Evolutionary conservation across 2,888 invertebrate genomes (phyloP).

Genomic region (Azorinus chamasolen): DNA sequence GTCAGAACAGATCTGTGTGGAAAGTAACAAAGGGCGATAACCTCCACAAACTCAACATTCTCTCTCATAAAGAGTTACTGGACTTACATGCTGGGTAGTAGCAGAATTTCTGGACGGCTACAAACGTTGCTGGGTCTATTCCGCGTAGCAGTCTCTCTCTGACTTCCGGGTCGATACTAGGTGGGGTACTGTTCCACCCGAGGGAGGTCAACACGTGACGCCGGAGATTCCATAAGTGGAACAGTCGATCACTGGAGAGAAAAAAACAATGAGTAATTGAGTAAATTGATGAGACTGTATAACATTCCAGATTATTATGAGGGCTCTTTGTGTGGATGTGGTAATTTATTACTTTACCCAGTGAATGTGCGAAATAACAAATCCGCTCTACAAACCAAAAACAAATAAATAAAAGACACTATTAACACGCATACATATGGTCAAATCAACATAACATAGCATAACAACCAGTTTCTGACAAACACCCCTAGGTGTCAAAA

Average conservation of each 20-base stretch:
- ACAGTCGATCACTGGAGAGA: conserved; percentile 46
- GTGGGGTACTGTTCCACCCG: conserved; percentile 45
- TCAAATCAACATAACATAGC: too few relatives aligned
- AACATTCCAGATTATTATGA: too few relatives aligned
- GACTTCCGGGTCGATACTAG: conserved; percentile 45
- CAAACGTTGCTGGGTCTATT: conserved; percentile 46
- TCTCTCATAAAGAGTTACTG: not conserved
- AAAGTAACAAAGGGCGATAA: not conserved
- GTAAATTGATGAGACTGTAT: too few relatives aligned
- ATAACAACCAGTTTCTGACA: too few relatives aligned
- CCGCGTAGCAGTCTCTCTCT: conserved; percentile 33
- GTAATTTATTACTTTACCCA: too few relatives aligned
- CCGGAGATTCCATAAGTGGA: conserved; percentile 28
- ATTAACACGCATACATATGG: too few relatives aligned
- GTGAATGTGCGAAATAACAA: too few relatives aligned
- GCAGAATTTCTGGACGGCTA: conserved; percentile 49
- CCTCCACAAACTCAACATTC: not conserved
- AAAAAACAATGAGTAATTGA: too few relatives aligned
- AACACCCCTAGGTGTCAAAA: too few relatives aligned
- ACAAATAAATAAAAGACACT: too few relatives aligned
- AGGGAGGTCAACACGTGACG: conserved; percentile 50
- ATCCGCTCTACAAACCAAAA: too few relatives aligned
- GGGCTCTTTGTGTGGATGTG: too few relatives aligned
- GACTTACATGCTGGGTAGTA: conserved; percentile 59
- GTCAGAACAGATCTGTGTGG: not conserved